Evolutionary conservation across 2,113 vertebrate species (phyloP), one percentile per base, ranked within the genome.

Genomic region (Ameiurus melas): DNA sequence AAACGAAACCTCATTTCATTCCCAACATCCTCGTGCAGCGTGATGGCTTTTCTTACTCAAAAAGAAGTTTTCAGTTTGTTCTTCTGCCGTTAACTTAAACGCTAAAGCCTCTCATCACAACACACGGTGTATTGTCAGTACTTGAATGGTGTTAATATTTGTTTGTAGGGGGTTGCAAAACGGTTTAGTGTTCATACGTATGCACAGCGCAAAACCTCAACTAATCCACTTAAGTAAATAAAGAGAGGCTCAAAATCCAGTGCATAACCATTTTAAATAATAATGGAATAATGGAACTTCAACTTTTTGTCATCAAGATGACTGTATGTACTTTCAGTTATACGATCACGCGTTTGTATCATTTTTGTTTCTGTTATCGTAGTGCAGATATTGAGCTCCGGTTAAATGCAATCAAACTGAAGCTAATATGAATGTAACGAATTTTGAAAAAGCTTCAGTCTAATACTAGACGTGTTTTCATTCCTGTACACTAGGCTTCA

Each of bases 351-450:
- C 70, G 79, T 87, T 89, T 71, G 84, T 87, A 68, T 1, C 51
- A 43, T 89, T 87, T 86, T 60, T 92, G 83, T 89, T 90, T 92
- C 88, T 88, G 89, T 91, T 87, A 89, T 89, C 55, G 57, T 87
- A 94, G 93, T 90, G 89, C 90, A 86, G 92, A 91, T 87, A 86
- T 75, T 16, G 90, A 91, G 81, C 91, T 92, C 91, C 80, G 91
- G 92, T 92, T 90, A 94, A 95, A 95, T 95, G 95, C 95, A 96
- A 95, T 96, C 95, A 96, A 95, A 96, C 96, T 96, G 96, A 95
- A 96, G 96, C 94, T 93, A 89, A 92, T 92, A 94, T 94, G 95
- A 96, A 95, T 95, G 94, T 95, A 96, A 92, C 86, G 73, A 90
- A 89, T 94, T 94, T 92, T 89, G 79, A 92, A 85, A 93, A 92